phyloP scores from a whole-genome alignment of 2,888 invertebrate genomes.

The Pardosa pseudoannulata region DNA sequence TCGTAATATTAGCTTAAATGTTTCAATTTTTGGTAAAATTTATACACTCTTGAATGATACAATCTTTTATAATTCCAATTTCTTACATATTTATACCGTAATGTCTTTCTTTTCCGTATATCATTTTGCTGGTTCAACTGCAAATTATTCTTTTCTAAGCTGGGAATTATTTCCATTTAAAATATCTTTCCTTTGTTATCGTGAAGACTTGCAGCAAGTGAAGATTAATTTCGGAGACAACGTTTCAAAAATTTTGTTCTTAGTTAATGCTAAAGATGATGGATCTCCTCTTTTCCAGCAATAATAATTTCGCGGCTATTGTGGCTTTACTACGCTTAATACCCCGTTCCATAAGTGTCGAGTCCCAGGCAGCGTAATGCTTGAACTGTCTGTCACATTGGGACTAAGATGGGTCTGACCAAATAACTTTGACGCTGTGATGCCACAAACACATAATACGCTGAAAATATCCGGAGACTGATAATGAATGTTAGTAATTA shows the following conservation, averaged over 20 bases:
- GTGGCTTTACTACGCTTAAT: slow-evolving; percentile 26
- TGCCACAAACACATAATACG: slow-evolving; percentile 19
- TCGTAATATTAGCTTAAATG: too few species aligned
- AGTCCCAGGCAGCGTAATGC: neutral
- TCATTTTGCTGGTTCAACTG: neutral
- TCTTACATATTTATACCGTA: too few species aligned
- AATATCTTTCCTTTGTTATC: slow-evolving; percentile 29
- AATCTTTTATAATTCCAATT: too few species aligned
- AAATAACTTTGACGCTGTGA: slow-evolving; percentile 35
- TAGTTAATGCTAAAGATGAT: slow-evolving; percentile 38
- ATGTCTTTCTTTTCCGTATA: too few species aligned
- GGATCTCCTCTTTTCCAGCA: slow-evolving; percentile 29
- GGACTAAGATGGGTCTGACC: slow-evolving; percentile 3
- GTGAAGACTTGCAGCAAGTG: slow-evolving; percentile 7
- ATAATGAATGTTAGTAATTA: slow-evolving; percentile 64
- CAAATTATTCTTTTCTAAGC: slow-evolving; percentile 6
- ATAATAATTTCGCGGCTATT: slow-evolving; percentile 42
- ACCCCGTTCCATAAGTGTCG: neutral
- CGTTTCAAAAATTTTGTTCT: slow-evolving; percentile 51
- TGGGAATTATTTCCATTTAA: slow-evolving; percentile 49
- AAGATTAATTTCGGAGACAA: slow-evolving; percentile 63
- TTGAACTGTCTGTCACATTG: slow-evolving; percentile 4
- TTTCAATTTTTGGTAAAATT: too few species aligned
- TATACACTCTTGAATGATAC: too few species aligned
- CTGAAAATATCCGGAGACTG: slow-evolving; percentile 37